Base-by-base conservation (phyloP, 2,797 vertebrate species). In the Clarias laeviceps region DNA sequence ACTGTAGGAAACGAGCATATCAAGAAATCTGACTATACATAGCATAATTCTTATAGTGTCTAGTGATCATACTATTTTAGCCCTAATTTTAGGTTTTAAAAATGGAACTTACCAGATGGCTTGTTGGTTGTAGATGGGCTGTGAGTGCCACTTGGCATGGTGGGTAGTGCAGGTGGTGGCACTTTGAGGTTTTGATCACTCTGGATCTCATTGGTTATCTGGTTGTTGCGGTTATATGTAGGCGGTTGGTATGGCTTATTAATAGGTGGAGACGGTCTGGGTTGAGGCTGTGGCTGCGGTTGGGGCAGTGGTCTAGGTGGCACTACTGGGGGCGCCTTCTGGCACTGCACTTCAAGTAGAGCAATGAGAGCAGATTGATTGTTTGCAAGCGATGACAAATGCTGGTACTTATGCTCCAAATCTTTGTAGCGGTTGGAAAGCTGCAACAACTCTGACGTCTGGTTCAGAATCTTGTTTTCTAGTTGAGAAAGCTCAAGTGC, bases 191-290 rank as follows among this genome's bases (percentile, higher is more conserved):
- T 97, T 92, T 97, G 98, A 90, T 99, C 98, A 12, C 97, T 98
- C 91, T 99, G 98, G 91, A 99, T 99, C 94, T 99, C 98, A 0
- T 99, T 99, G 92, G 97, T 99, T 91, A 99, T 98, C 89, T 98
- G 97, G 81, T 97, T 97, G 90, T 92, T 97, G 40, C 96, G 96
- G 87, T 96, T 97, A 72, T 94, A 95, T 77, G 93, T 93, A 37
- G 97, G 96, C 3, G 97, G 96, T 84, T 96, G 96, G 90, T 95
- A 96, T 66, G 95, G 94, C 88, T 93, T 96, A 88, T 92, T 94
- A 0, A 93, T 87, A 29, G 97, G 96, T 27, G 94, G 89, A n/a
- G 94, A 91, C 0, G 89, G 83, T 76, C 85, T 90, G 1, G 92
- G 92, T 57, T 94, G 93, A 0, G 94, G 93, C 85, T 94, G 94